phyloP scores from a whole-genome alignment of 2,888 invertebrate species.

The Caenorhabditis panamensis region DNA sequence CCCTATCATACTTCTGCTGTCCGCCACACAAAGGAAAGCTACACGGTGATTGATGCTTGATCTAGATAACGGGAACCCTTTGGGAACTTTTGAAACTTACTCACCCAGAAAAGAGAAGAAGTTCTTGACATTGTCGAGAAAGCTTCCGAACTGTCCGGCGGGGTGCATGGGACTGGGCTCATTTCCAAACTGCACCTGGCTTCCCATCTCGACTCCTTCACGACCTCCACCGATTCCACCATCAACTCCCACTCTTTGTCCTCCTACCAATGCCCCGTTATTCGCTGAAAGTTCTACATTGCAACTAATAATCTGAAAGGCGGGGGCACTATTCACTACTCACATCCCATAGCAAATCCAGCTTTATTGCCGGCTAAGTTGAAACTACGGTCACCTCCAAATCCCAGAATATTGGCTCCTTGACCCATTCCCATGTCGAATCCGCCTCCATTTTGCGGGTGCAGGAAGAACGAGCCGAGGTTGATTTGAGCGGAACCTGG shows the following conservation, averaged over 20 bases:
- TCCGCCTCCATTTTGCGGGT: constrained; percentile 62
- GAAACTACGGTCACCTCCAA: constrained; percentile 74
- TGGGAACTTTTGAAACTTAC: too few species aligned
- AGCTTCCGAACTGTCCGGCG: constrained; percentile 67
- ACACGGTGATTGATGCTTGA: constrained; percentile 23
- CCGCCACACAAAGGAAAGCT: not conserved
- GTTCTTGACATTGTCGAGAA: constrained; percentile 65
- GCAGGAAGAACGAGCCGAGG: constrained; percentile 66
- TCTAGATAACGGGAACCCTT: constrained; percentile 32
- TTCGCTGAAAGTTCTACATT: constrained; percentile 61
- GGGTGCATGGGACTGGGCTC: constrained; percentile 63
- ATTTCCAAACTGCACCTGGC: constrained; percentile 64
- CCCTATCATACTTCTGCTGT: too few species aligned
- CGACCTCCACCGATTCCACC: constrained; percentile 61
- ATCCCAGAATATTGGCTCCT: constrained; percentile 74
- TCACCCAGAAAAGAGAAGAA: constrained; percentile 64
- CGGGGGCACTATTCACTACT: constrained; percentile 21
- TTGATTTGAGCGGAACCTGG: constrained; percentile 64
- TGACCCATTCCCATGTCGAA: constrained; percentile 74
- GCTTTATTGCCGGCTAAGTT: constrained; percentile 62
- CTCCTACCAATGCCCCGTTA: constrained; percentile 71
- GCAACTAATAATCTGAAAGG: not conserved
- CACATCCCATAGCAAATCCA: constrained; percentile 65
- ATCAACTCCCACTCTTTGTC: constrained; percentile 70
- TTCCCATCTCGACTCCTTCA: constrained; percentile 65